phyloP scores from a whole-genome alignment of 2,113 vertebrate genomes.

The Spermophilus dauricus region DNA sequence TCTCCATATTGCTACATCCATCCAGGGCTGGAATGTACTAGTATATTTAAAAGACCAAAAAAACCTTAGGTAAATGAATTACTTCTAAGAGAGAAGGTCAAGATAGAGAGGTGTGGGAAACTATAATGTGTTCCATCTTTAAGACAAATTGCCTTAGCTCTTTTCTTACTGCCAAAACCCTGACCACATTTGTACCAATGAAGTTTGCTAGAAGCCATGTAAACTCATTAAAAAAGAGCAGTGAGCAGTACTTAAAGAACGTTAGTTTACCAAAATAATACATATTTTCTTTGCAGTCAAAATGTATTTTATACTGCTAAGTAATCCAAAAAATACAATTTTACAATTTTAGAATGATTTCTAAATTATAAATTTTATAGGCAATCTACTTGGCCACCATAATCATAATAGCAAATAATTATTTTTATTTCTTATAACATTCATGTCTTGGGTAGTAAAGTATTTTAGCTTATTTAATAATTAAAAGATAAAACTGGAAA shows the following conservation, averaged over 20 bases:
- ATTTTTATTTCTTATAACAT: conserved; percentile 27
- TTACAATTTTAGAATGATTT: conserved; percentile 39
- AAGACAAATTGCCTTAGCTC: background rate
- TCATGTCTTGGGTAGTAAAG: conserved; percentile 3
- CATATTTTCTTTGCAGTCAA: background rate
- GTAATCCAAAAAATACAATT: background rate
- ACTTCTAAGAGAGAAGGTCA: too few species aligned
- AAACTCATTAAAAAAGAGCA: background rate
- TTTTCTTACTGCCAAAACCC: background rate
- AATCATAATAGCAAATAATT: conserved; percentile 43
- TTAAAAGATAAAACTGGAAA: conserved; percentile 47
- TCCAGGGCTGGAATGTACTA: background rate
- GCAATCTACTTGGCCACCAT: background rate
- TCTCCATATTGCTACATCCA: background rate
- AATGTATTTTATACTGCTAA: background rate
- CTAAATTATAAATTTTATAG: conserved; percentile 26
- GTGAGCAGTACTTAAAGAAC: background rate
- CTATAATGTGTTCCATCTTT: too few species aligned
- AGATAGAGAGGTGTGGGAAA: too few species aligned
- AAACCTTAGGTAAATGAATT: too few species aligned
- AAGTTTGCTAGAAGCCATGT: background rate
- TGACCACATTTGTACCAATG: background rate
- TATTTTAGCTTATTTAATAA: conserved; percentile 59
- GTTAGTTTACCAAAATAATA: background rate
- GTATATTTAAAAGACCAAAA: background rate